Conservation (phyloP, 2,888 invertebrate genomes). For the Oconnorella tubifera region DNA sequence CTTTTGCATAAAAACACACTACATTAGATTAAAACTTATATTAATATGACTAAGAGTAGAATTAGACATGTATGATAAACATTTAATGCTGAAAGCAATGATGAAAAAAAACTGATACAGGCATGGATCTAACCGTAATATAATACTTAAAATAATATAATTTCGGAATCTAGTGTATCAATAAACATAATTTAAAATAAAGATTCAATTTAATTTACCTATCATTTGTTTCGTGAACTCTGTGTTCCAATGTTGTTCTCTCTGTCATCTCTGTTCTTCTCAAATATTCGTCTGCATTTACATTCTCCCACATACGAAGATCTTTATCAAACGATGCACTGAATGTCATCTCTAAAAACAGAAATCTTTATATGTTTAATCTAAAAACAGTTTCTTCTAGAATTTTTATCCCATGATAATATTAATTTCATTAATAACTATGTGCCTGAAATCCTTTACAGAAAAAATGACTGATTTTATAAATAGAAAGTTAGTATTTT, state of each 20-base stretch:
- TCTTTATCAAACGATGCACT: slow-evolving; percentile 39
- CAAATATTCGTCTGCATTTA: slow-evolving; percentile 50
- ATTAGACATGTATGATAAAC: not conserved
- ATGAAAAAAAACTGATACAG: too few species aligned
- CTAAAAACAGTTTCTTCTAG: not conserved
- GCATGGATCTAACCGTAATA: slow-evolving; percentile 10
- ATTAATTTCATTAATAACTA: too few species aligned
- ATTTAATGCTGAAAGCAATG: not conserved
- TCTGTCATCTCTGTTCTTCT: slow-evolving; percentile 41
- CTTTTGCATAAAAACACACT: too few species aligned
- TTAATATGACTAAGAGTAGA: not conserved
- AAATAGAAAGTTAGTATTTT: too few species aligned
- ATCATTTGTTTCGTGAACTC: slow-evolving; percentile 40
- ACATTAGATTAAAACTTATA: not conserved
- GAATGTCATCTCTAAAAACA: slow-evolving; percentile 17
- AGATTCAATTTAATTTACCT: slow-evolving; percentile 35
- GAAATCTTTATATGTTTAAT: not conserved
- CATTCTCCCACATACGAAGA: slow-evolving; percentile 53
- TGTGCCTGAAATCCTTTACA: too few species aligned
- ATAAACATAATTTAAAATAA: not conserved
- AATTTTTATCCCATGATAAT: too few species aligned
- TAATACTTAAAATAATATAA: too few species aligned
- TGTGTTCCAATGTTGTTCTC: slow-evolving; percentile 40
- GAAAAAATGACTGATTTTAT: too few species aligned
- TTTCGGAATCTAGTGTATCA: too few species aligned